Evolutionary conservation across 1,140 invertebrate genomes (phyloP), one percentile per base, ranked within the genome.

Genomic region (Gonioctena quinquepunctata): DNA sequence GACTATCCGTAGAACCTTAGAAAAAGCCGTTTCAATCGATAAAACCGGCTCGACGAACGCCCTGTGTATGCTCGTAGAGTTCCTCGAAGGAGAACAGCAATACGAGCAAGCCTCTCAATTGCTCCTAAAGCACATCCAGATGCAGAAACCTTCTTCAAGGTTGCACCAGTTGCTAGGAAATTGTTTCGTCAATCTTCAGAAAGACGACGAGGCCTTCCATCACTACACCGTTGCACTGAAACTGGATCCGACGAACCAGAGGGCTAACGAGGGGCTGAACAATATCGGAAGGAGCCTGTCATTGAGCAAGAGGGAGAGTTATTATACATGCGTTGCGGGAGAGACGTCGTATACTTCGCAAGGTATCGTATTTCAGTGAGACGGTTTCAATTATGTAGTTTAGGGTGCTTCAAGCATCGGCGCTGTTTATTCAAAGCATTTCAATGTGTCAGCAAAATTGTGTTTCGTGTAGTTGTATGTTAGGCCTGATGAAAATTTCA

Each of bases 91-190:
- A 85, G 88, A 90, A 78, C 86, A 87, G 81, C 85, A 87, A 62
- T 84, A 87, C 57, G 87, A 89, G 72, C 82, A 85, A 56, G 89
- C 89, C 0, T 86, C 88, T 16, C 80, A 87, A 28, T 69, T 91
- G 52, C 78, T 93, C 16, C 83, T 88, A 69, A 89, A 88, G 73
- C 88, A 91, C 79, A 84, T 90, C 3, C 85, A 87, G 61, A 83
- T 85, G 5, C 87, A 90, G 70, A 71, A 78, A 60, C 88, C 88
- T 42, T 89, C 89, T 2, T 89, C 86, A 59, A 86, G 87, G 73
- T 82, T 93, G 4, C 91, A 94, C 81, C 89, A 91, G 76, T 87
- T 91, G 82, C 80, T 93, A 1, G 92, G 89, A 2, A 90, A 93
- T 76, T 86, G 92, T 42, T 85, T 84, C 75, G 79, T 72, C 2